Percentiles rank a stretch among this genome's conserved stretches.
phyloP scores from a whole-genome alignment of 1,140 invertebrate species.

The Drosophila lini region DNA sequence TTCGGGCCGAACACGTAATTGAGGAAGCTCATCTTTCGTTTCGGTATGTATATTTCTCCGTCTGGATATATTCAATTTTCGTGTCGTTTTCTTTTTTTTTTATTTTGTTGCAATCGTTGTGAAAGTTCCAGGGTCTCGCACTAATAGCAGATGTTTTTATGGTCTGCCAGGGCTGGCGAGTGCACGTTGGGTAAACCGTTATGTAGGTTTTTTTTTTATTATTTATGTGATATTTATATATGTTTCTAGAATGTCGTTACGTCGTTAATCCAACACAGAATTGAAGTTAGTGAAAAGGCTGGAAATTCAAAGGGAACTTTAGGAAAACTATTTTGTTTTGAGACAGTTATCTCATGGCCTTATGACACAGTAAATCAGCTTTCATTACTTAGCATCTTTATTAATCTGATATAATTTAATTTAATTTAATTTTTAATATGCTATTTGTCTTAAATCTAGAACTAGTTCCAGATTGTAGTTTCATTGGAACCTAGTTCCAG shows the following conservation, averaged over 20 bases:
- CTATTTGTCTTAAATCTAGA: neutral
- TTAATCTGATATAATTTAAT: no score
- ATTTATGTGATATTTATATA: neutral
- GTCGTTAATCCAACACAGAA: neutral
- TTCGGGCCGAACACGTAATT: conserved; percentile 87
- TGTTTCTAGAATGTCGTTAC: neutral
- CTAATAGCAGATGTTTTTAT: conserved; percentile 28
- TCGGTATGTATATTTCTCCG: conserved; percentile 20
- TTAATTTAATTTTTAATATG: no score
- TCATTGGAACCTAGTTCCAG: neutral
- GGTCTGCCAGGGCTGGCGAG: conserved; percentile 17
- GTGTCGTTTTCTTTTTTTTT: conserved; percentile 10
- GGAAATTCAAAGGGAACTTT: neutral
- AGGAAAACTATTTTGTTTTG: neutral
- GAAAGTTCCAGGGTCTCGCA: conserved; percentile 49
- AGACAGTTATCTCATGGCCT: neutral
- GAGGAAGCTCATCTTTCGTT: conserved; percentile 74
- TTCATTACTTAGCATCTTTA: no score
- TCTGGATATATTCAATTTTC: conserved; percentile 44
- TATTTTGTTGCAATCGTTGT: conserved; percentile 49
- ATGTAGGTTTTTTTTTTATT: neutral
- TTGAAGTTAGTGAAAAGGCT: neutral
- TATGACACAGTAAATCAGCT: no score
- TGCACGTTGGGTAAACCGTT: neutral
- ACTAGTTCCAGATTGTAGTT: conserved; percentile 9